phyloP scores from a whole-genome alignment of 2,888 invertebrate genomes.

The Ectemnius continuus region DNA sequence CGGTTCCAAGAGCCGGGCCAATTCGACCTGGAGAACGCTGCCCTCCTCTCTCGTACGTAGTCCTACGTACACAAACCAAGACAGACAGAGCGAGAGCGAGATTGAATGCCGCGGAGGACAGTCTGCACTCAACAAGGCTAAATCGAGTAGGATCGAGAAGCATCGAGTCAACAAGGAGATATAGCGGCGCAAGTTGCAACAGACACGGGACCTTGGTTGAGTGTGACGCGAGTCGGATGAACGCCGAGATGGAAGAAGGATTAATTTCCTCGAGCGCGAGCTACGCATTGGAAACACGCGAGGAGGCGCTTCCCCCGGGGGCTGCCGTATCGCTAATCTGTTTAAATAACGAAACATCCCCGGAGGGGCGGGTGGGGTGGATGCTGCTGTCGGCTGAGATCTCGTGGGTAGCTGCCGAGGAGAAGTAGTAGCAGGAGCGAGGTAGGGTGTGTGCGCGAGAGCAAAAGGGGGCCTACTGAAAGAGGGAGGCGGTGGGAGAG shows the following conservation, averaged over 20 bases:
- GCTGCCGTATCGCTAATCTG: constrained; percentile 76
- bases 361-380: constrained; percentile 50
- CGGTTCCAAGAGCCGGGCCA: constrained; percentile 59
- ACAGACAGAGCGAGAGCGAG: too few relatives aligned
- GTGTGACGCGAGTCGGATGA: neutral
- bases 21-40: constrained; percentile 10
- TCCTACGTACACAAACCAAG: too few relatives aligned
- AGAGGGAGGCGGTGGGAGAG: constrained; percentile 33
- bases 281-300: constrained; percentile 73
- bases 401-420: constrained; percentile 25
- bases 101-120: too few relatives aligned
- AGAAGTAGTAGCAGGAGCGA: constrained; percentile 41
- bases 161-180: too few relatives aligned
- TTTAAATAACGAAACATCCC: constrained; percentile 78
- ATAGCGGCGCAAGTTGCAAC: neutral
- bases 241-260: constrained; percentile 63
- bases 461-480: constrained; percentile 44
- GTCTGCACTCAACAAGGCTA: too few relatives aligned
- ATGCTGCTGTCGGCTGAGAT: constrained; percentile 4
- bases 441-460: constrained; percentile 17
- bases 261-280: constrained; percentile 69
- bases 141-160: too few relatives aligned
- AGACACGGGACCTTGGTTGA: too few relatives aligned
- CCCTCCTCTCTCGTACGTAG: too few relatives aligned
- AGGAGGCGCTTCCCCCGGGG: constrained; percentile 68